Evolutionary conservation across 2,888 invertebrate genomes (phyloP), one percentile per base, ranked within the genome.

Genomic region (Cryptophagus acutangulus): DNA sequence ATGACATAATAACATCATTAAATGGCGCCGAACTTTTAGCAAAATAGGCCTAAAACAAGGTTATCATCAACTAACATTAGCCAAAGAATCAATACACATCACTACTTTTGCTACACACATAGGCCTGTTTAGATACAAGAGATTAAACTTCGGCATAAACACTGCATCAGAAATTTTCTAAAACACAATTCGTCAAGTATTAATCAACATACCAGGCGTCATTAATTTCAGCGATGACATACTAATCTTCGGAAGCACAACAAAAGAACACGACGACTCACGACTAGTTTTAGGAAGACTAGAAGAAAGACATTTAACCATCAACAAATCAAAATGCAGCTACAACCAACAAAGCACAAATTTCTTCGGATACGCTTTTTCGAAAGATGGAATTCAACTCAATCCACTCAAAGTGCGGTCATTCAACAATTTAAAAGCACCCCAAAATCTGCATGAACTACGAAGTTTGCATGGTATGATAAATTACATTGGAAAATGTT

Each of bases 361-460:
- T 13, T 62, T 63, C 43, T 16, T 62, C 12, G 58, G 60, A 17
- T 56, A 61, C 35, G 36, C 45, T 33, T 31, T 66, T 24, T 46
- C 55, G 4, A 5, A 39, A 15, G 24, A 48, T 4, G 61, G 56
- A 1, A 47, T 63, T 10, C 54, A 49, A 39, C 60, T 62, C 9
- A 46, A 55, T 13, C 34, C 39, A 8, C 24, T 40, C 1, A 62
- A 62, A 40, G 43, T 62, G 5, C 31, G 45, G 36, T 40, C 45
- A 1, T 54, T 65, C 3, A 1, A 10, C 8, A 31, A 38, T 12
- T 14, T 38, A 15, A 17, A 24, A 17, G 2, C 20, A 20, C 38
- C 33, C 13, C 15, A 17, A 31, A 33, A 37, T 12, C 4, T 14
- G 6, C 12, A 25, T 13, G 37, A 37, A 17, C 26, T 41, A 18